Conservation (phyloP, 2,113 vertebrate species). For the Syrrhaptes paradoxus region DNA sequence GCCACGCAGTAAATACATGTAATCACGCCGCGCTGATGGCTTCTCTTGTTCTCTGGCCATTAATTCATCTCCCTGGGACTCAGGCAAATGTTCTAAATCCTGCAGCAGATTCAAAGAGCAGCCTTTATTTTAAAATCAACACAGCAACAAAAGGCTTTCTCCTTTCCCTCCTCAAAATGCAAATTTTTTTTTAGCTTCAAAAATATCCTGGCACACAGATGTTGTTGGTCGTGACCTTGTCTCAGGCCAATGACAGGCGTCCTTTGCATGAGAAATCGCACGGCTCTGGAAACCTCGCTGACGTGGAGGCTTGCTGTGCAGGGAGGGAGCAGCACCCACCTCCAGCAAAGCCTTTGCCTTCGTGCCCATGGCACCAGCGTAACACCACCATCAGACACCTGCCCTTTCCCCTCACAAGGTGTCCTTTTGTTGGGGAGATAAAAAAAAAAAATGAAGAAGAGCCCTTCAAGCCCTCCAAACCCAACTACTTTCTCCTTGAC, state of each 20-base stretch:
- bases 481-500: not conserved
- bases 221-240: not conserved
- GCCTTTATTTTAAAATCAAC: slow-evolving; percentile 34
- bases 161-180: not conserved
- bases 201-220: not conserved
- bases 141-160: not conserved
- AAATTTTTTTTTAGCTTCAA: not conserved
- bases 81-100: not conserved
- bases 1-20: slow-evolving; percentile 14
- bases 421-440: not conserved
- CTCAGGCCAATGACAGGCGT: not conserved
- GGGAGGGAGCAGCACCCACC: not conserved
- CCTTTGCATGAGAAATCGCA: not conserved
- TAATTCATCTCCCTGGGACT: slow-evolving; percentile 43
- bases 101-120: not conserved
- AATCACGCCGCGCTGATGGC: slow-evolving; percentile 18
- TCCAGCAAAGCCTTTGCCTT: not conserved
- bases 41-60: slow-evolving; percentile 25
- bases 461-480: not conserved
- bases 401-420: not conserved
- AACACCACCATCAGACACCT: not conserved
- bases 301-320: not conserved
- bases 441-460: not conserved
- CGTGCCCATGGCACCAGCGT: accelerated
- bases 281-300: not conserved